Evolutionary conservation across 2,113 vertebrate species (phyloP), one percentile per base, ranked within the genome.

Genomic region (Symphodus melops): DNA sequence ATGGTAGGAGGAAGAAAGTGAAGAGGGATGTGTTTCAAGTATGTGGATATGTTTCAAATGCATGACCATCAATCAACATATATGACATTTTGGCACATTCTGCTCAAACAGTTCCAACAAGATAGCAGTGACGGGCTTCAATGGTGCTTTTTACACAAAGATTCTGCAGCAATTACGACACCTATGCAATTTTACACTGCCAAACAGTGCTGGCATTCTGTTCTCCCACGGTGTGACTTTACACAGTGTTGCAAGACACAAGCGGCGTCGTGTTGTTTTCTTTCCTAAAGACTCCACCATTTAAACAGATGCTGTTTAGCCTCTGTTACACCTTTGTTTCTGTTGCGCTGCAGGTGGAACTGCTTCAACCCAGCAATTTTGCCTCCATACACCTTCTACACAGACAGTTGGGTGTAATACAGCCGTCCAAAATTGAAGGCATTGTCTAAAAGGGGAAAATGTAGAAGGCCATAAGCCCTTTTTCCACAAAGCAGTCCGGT

Each of bases 41-140:
- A n/a, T 3, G 10, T 41, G 28, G 2, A 5, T 44, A 44, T 44
- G 42, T 12, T 3, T 44, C 16, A 9, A 12, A 44, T 12, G 12
- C 3, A 14, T 44, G 11, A 44, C 13, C 12, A 5, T 14, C 4
- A 44, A 16, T 44, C 42, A 44, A 68, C 8, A 61, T 42, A 69
- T 4, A 46, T 17, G 3, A 42, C 16, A 4, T 61, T 48, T 21
- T 41, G 2, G 11, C 12, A 39, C 9, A 17, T 59, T 71, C 21
- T 49, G 33, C 33, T 72, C 44, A 52, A 71, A 58, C 68, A 28
- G 56, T 42, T 33, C 19, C 36, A 23, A 56, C 4, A 2, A 2
- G 9, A 73, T 46, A 68, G 46, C 9, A 20, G 39, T 39, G 55
- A 53, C 10, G 13, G 23, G 12, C 48, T 41, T 72, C 70, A 70